These are phyloP conservation scores for Diaphora mendica DNA, from an alignment of 2,888 invertebrate genomes.

Conservation along the genomic window DNA sequence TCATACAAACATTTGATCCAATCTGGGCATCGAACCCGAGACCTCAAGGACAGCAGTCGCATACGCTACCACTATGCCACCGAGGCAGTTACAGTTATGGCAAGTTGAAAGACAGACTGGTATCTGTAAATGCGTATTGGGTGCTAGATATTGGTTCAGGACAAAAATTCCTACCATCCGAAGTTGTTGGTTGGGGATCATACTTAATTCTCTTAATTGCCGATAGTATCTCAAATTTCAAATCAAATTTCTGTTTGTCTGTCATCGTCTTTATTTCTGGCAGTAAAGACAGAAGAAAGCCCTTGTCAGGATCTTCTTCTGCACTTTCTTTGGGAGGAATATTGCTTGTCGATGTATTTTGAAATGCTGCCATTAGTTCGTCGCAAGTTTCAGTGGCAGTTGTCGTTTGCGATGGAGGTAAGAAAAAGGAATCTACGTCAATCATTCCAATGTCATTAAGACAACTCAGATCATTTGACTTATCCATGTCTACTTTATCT, in stretches of 20 bases:
- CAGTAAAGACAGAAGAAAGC: slow-evolving; percentile 1
- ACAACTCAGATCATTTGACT: not conserved
- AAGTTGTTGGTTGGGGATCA: not conserved
- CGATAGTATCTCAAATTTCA: not conserved
- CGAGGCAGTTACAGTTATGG: not conserved
- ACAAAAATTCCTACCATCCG: not conserved
- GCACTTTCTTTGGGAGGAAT: not conserved
- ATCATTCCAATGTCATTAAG: not conserved
- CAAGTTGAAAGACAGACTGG: not conserved
- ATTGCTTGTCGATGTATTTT: not conserved
- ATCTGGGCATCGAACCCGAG: too few species aligned
- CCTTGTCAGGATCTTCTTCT: not conserved
- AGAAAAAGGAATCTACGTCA: not conserved
- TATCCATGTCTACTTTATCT: not conserved
- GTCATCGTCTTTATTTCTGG: slow-evolving; percentile 9
- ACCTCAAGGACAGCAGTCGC: too few species aligned
- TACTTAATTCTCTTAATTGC: slow-evolving; percentile 3
- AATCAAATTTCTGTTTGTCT: not conserved
- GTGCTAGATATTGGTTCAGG: slow-evolving; percentile 3
- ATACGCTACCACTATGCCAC: too few species aligned
- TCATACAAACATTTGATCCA: too few species aligned
- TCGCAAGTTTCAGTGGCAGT: not conserved
- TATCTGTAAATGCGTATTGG: not conserved
- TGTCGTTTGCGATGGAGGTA: not conserved
- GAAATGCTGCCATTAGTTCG: not conserved